Evolutionary conservation across 2,888 invertebrate species (phyloP), one percentile per base, ranked within the genome.

Genomic region (Eupithecia subumbrata): DNA sequence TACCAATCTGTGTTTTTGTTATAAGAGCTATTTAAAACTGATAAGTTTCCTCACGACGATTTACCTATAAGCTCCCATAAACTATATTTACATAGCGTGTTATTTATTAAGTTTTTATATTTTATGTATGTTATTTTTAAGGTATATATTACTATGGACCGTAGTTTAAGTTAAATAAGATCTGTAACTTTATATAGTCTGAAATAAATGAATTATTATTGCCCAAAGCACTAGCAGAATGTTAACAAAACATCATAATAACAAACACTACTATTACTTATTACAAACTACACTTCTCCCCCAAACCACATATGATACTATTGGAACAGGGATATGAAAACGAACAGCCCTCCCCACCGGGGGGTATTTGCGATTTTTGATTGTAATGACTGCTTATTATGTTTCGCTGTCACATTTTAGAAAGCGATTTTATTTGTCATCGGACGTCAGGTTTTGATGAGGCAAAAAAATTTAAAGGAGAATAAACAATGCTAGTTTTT

Each of bases 291-390:
- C 68, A 73, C 73, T 76, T 73, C 71, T 64, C 30, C n/a, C 52
- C 14, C 25, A 25, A 40, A 37, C 74, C 72, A 70, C 66, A 74
- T 70, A 63, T n/a, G 73, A 73, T 67, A 74, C 69, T 64, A 63
- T 74, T 71, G 22, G 45, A 74, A 72, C 73, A 73, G 34, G 64
- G 25, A 14, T 25, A 60, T 74, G 72, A 77, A 72, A 74, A 69
- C 77, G 77, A 77, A 77, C 77, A 77, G 77, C 77, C 77, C 77
- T 77, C 69, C 63, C 18, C 77, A 64, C 77, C 77, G 71, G 77
- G 77, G 75, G 77, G 77, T 75, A 73, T 77, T 71, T 73, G 63
- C 56, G 25, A 67, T 71, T 66, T 66, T 67, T 67, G 8, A 79
- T 79, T 76, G 76, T 78, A 80, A 80, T 71, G 25, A 71, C 48